Evolutionary conservation across 2,113 vertebrate genomes (phyloP).

Genomic region (Guaruba guarouba): DNA sequence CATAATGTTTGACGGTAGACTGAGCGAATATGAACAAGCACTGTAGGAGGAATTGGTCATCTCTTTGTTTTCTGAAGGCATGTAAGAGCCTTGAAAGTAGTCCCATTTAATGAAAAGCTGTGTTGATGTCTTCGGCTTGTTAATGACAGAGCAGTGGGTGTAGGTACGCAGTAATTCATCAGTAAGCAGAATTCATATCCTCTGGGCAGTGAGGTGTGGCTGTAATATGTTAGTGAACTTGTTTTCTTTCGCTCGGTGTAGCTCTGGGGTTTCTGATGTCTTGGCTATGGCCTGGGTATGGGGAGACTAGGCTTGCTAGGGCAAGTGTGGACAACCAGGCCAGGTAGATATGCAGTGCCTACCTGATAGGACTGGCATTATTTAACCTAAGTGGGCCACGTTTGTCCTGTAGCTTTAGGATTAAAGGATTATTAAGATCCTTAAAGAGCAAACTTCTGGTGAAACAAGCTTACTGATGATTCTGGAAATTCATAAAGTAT

Average conservation of each 20-base stretch:
- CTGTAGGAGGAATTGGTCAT: not conserved
- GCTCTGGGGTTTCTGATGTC: constrained; percentile 18
- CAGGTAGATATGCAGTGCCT: not conserved
- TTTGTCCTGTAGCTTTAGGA: not conserved
- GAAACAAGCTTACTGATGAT: not conserved
- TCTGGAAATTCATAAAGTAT: not conserved
- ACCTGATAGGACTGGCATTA: not conserved
- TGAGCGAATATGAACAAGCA: not conserved
- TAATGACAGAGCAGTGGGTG: constrained; percentile 44
- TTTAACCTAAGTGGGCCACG: not conserved
- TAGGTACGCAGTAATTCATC: not conserved
- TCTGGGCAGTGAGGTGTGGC: constrained; percentile 54
- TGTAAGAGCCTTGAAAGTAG: constrained; percentile 23
- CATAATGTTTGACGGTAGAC: not conserved
- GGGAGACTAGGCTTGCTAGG: not conserved
- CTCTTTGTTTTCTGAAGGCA: constrained; percentile 23
- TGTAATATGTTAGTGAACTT: not conserved
- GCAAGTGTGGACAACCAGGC: not conserved
- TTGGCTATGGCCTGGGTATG: not conserved
- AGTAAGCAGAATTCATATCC: constrained; percentile 58
- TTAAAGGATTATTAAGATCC: not conserved
- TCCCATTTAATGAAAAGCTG: constrained; percentile 29
- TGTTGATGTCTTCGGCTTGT: constrained; percentile 24
- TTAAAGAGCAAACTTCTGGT: not conserved
- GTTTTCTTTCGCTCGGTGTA: not conserved